A percentile compares a stretch with the other conserved stretches of the same genome.
Evolutionary conservation across 2,113 vertebrate genomes (phyloP).

Genomic region (Macquaria australasica): DNA sequence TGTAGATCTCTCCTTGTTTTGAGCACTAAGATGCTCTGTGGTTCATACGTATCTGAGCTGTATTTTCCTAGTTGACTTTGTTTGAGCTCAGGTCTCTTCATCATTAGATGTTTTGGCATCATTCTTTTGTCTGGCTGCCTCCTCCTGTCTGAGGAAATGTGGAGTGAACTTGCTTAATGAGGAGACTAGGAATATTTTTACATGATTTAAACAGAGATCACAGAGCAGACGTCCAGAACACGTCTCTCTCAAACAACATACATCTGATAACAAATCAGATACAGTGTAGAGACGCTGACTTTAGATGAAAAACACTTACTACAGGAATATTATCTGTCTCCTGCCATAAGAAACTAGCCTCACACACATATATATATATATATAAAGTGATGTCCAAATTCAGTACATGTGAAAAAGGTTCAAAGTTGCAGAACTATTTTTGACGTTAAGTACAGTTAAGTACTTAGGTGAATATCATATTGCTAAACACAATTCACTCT

Average conservation of each 20-base stretch:
- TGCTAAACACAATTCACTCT: neutral
- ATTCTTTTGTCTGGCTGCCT: constrained; percentile 58
- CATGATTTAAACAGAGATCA: constrained; percentile 71
- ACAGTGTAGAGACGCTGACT: neutral
- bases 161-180: constrained; percentile 69
- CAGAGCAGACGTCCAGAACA: constrained; percentile 46
- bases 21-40: neutral
- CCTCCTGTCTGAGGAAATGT: constrained; percentile 51
- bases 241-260: constrained; percentile 48
- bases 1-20: constrained; percentile 18
- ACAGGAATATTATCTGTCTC: neutral
- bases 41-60: constrained; percentile 31
- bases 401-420: neutral
- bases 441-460: too few relatives aligned
- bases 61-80: constrained; percentile 31
- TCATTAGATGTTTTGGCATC: constrained; percentile 50
- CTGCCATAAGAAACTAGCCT: neutral
- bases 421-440: constrained; percentile 11
- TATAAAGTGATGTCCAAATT: constrained; percentile 5
- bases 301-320: constrained; percentile 39
- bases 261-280: constrained; percentile 54
- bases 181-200: constrained; percentile 73
- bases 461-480: neutral
- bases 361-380: neutral
- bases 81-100: constrained; percentile 56